These are phyloP conservation scores for Clivina fossor DNA, from an alignment of 2,888 invertebrate species.

Conservation along the genomic window DNA sequence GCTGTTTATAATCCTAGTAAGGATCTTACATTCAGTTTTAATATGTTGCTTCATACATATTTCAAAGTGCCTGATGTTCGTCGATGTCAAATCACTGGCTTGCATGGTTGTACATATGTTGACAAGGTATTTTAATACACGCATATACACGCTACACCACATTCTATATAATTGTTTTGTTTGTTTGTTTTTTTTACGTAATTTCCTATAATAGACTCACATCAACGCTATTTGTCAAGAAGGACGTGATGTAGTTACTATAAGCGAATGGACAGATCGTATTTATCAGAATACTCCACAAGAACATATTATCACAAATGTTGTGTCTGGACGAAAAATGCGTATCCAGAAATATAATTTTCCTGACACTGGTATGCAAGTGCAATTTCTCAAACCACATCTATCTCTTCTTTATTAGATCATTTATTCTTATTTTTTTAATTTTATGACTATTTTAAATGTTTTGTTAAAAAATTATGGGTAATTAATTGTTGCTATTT, in stretches of 20 bases:
- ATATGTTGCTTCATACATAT: conserved; percentile 91
- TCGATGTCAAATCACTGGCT: conserved; percentile 87
- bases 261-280: conserved; percentile 91
- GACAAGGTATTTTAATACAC: conserved; percentile 58
- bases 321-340: conserved; percentile 89
- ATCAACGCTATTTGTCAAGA: conserved; percentile 87
- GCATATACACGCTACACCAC: background rate
- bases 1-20: conserved; percentile 93
- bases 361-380: conserved; percentile 80
- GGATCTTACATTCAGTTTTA: conserved; percentile 87
- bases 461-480: too few relatives aligned
- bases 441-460: too few relatives aligned
- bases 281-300: conserved; percentile 92
- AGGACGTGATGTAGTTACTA: conserved; percentile 84
- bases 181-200: background rate
- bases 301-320: conserved; percentile 90
- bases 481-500: too few relatives aligned
- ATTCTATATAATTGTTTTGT: conserved; percentile 1
- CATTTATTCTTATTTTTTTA: conserved; percentile 4
- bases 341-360: conserved; percentile 92
- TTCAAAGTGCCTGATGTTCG: conserved; percentile 94
- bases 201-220: conserved; percentile 63
- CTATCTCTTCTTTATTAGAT: too few relatives aligned
- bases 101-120: conserved; percentile 77
- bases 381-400: too few relatives aligned